Base-by-base conservation (phyloP, 2,113 vertebrate species). In the Hippocampus guttulatus region DNA sequence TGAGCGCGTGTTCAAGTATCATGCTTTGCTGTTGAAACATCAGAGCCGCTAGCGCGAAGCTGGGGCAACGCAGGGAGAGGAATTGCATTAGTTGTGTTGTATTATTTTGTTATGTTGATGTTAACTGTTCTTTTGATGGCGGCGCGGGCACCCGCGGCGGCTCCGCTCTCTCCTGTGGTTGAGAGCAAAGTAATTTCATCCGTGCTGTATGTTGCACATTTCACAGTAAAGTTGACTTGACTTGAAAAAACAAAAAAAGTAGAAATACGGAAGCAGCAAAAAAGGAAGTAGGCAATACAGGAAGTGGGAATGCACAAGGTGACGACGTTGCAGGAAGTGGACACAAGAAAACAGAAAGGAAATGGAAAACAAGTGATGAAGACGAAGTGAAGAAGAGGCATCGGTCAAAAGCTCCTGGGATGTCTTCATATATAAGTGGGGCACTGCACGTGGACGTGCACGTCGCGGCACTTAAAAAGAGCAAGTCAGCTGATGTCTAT, bases 351-450 rank as follows among this genome's bases (percentile, higher is more conserved):
- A 25, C 10, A 5, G 23, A 23, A 57, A 55, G 21, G 8, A 55
- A 49, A 18, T 5, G 33, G 18, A 14, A 27, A 12, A 30, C 5
- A 60, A 4, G 27, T 60, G 14, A 60, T 27, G 8, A 57, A 11
- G 18, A 64, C 2, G 60, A 27, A 1, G 27, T 64, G 33, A 41
- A 11, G 62, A 64, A 64, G 33, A 41, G 89, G 84, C 81, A 62
- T 80, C 85, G 90, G 86, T 80, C 85, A 83, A 86, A 81, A 12
- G 75, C 78, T 73, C 70, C 82, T 80, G 75, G 85, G 88, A 82
- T 30, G 86, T 87, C 89, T 87, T 91, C 91, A 92, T 90, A 91
- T 92, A 92, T 79, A 92, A 86, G 76, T 91, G 83, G 91, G 90
- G 67, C 91, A 90, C 81, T 33, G 23, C 77, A 64, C 45, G 54